A percentile compares a stretch with the other conserved stretches of the same genome.
Evolutionary conservation across 2,113 vertebrate species (phyloP).

Genomic region (Sorex araneus): DNA sequence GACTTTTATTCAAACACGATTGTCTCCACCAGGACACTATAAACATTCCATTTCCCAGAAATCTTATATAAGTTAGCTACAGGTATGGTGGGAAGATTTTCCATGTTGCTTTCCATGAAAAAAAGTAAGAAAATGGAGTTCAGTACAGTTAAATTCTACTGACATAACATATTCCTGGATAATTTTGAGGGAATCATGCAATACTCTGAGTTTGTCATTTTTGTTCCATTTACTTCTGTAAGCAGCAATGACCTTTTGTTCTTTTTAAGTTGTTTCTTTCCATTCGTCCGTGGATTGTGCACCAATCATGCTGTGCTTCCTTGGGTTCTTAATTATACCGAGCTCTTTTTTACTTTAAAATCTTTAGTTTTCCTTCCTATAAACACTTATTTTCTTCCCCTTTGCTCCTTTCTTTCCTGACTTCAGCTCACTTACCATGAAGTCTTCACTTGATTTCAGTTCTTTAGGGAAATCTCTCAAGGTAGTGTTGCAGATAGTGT

Average conservation of each 20-base stretch:
- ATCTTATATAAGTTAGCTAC: background rate
- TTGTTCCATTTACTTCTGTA: background rate
- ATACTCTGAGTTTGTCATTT: background rate
- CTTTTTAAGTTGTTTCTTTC: background rate
- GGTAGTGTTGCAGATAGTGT: background rate
- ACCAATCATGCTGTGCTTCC: background rate
- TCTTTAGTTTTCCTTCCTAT: background rate
- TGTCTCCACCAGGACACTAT: background rate
- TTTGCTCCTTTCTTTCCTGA: background rate
- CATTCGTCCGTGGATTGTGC: background rate
- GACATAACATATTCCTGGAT: background rate
- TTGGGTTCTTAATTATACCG: background rate
- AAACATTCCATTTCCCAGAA: background rate
- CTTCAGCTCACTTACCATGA: background rate
- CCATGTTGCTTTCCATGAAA: background rate
- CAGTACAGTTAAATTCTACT: background rate
- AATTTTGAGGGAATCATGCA: background rate
- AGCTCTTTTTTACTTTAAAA: background rate
- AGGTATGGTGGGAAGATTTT: background rate
- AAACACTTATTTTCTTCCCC: background rate
- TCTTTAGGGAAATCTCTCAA: background rate
- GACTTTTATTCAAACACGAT: background rate
- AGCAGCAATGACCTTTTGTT: background rate
- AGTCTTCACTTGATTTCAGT: slow-evolving; percentile 24
- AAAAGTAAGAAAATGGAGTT: background rate